phyloP scores from a whole-genome alignment of 2,888 invertebrate species.

The Melikaiella ostensackeni region DNA sequence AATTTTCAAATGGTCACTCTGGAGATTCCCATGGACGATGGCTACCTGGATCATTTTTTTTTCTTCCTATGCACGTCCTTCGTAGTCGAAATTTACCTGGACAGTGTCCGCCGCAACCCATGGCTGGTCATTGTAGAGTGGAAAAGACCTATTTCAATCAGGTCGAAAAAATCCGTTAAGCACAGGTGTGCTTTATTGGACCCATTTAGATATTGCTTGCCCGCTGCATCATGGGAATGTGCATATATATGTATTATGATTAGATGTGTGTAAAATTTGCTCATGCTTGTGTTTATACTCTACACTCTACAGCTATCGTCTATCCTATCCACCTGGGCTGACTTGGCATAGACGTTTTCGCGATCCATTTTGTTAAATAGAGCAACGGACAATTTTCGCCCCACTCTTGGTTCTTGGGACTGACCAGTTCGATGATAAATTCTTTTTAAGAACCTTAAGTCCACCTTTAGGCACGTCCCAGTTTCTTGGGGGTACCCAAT shows the following conservation, averaged over 20 bases:
- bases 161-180: constrained; percentile 72
- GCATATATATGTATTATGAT: background rate
- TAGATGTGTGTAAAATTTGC: constrained; percentile 5
- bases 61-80: constrained; percentile 46
- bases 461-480: constrained; percentile 36
- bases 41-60: constrained; percentile 62
- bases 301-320: background rate
- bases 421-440: constrained; percentile 36
- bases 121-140: constrained; percentile 42
- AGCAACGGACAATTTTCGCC: constrained; percentile 48
- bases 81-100: constrained; percentile 52
- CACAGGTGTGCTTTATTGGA: constrained; percentile 52
- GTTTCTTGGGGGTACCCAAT: constrained; percentile 27
- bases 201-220: constrained; percentile 39
- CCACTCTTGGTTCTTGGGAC: constrained; percentile 37
- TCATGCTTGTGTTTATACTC: background rate
- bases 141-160: constrained; percentile 71
- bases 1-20: constrained; percentile 64
- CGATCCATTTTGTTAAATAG: constrained; percentile 56
- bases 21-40: constrained; percentile 68
- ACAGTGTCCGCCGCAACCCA: constrained; percentile 55
- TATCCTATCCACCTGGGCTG: constrained; percentile 51
- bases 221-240: constrained; percentile 46
- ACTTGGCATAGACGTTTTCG: constrained; percentile 49
- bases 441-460: constrained; percentile 34